Conservation (phyloP, 1,140 invertebrate species). For the Danaus plexippus region DNA sequence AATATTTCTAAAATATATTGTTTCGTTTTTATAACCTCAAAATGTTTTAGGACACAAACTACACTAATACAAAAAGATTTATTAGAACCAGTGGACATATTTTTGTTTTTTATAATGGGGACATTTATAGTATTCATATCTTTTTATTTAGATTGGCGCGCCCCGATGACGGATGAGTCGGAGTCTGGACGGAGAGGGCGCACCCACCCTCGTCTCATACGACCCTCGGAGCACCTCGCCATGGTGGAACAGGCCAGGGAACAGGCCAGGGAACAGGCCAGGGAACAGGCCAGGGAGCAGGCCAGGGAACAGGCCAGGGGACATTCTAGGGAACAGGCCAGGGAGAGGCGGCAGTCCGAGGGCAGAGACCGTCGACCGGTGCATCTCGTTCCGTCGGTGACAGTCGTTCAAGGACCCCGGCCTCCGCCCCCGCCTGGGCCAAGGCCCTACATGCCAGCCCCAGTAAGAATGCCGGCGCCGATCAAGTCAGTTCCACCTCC, state of each 20-base stretch:
- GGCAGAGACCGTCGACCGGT: slow-evolving; percentile 40
- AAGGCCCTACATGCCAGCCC: slow-evolving; percentile 39
- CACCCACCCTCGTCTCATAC: slow-evolving; percentile 48
- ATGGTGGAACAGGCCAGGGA: slow-evolving; percentile 48
- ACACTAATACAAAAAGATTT: too few relatives aligned
- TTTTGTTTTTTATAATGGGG: too few relatives aligned
- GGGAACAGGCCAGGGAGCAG: too few relatives aligned
- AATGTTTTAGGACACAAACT: too few relatives aligned
- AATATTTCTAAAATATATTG: too few relatives aligned
- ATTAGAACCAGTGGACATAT: too few relatives aligned
- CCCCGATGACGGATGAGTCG: slow-evolving; percentile 60
- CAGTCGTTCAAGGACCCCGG: slow-evolving; percentile 26
- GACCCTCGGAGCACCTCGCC: slow-evolving; percentile 57
- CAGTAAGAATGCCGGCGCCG: slow-evolving; percentile 46
- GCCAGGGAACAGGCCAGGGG: slow-evolving; percentile 21
- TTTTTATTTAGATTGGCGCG: slow-evolving; percentile 57
- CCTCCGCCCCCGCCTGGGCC: slow-evolving; percentile 31
- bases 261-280: neutral
- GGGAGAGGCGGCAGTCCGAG: slow-evolving; percentile 3
- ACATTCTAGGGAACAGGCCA: too few relatives aligned
- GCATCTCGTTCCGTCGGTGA: slow-evolving; percentile 41
- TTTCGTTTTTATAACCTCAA: too few relatives aligned
- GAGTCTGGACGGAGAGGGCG: slow-evolving; percentile 50
- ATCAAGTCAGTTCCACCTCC: slow-evolving; percentile 23
- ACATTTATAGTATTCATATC: too few relatives aligned